Evolutionary conservation across 2,113 vertebrate species (phyloP).

Genomic region (Ictalurus punctatus): DNA sequence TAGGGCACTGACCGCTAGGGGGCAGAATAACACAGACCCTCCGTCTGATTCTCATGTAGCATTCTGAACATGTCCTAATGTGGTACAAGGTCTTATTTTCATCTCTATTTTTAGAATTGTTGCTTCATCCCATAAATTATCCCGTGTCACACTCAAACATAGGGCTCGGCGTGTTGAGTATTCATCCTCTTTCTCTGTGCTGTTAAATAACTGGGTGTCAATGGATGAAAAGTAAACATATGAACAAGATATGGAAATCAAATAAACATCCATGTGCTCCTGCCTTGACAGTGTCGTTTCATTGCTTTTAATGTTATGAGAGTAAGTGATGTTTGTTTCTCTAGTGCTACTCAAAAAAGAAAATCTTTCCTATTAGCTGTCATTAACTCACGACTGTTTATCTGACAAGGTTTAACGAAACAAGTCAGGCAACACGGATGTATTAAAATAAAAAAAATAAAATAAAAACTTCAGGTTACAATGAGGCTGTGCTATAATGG

Average conservation of each 20-base stretch:
- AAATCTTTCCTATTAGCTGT: not conserved
- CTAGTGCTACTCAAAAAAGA: not conserved
- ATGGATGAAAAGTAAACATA: not conserved
- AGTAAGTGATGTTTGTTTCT: not conserved
- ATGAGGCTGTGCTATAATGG: not conserved
- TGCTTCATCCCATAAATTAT: not conserved
- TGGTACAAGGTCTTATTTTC: not conserved
- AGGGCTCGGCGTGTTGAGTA: not conserved
- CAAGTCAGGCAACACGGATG: not conserved
- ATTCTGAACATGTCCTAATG: not conserved
- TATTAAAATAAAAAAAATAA: not conserved
- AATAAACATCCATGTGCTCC: not conserved
- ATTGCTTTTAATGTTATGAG: not conserved
- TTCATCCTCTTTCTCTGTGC: not conserved
- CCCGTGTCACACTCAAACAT: not conserved
- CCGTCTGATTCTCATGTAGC: not conserved
- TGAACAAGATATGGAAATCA: not conserved
- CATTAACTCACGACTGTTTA: not conserved
- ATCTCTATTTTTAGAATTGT: not conserved
- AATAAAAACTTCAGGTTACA: not conserved
- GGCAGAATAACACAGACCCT: slow-evolving; percentile 6
- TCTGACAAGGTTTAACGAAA: not conserved
- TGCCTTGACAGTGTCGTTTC: not conserved
- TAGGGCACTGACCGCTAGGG: not conserved
- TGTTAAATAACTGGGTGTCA: not conserved